Evolutionary conservation across 2,888 invertebrate species (phyloP).

Genomic region (Arge pagana): DNA sequence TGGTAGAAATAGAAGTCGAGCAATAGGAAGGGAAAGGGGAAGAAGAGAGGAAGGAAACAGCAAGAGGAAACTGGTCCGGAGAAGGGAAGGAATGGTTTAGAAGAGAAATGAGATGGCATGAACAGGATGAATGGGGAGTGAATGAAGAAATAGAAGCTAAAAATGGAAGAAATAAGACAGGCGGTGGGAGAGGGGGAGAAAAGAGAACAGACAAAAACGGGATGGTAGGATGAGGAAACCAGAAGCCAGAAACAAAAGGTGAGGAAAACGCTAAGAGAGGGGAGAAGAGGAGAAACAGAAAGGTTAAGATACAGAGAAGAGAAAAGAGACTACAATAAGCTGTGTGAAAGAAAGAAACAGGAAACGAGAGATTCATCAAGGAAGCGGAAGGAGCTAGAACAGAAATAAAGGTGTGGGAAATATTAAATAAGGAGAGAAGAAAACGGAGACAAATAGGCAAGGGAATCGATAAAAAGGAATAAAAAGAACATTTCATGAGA

Average conservation of each 20-base stretch:
- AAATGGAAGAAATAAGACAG: conserved; percentile 6
- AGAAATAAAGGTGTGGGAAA: too few relatives aligned
- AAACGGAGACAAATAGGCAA: too few relatives aligned
- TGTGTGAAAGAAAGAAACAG: conserved; percentile 1
- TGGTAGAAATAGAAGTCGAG: background rate
- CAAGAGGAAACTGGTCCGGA: background rate
- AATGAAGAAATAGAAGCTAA: background rate
- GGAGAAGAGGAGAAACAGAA: background rate
- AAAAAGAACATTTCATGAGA: background rate
- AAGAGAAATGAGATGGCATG: background rate
- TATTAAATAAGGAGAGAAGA: too few relatives aligned
- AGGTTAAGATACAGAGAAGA: background rate
- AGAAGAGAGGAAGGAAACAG: background rate
- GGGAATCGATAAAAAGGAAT: background rate
- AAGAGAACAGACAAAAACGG: background rate
- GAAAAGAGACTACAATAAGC: background rate
- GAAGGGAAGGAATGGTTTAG: background rate
- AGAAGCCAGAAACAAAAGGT: background rate
- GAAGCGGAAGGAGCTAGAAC: too few relatives aligned
- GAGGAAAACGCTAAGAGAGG: conserved; percentile 1
- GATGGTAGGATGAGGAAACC: background rate
- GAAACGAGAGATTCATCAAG: too few relatives aligned
- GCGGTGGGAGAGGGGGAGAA: background rate
- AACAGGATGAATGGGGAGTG: background rate
- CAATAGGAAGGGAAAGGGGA: background rate